A percentile compares a stretch with the other conserved stretches of the same genome.
These are phyloP conservation scores for Tetrapedia diversipes DNA, from an alignment of 2,888 invertebrate genomes.

Conservation along the genomic window DNA sequence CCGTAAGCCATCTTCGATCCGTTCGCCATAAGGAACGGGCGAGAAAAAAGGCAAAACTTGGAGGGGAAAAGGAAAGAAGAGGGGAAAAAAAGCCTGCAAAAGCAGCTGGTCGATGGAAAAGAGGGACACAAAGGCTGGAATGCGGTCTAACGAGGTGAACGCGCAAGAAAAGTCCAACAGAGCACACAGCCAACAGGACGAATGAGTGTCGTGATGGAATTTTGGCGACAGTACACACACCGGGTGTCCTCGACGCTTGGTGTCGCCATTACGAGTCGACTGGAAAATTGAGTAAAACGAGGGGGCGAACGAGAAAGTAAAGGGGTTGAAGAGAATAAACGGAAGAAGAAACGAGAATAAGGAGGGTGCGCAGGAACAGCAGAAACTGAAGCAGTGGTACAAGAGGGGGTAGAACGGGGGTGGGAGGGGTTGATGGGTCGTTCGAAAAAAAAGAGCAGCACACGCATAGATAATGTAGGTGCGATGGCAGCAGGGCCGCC, in stretches of 20 bases:
- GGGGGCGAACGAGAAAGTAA: neutral
- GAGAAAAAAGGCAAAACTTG: neutral
- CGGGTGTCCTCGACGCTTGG: conserved; percentile 62
- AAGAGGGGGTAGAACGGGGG: too few species aligned
- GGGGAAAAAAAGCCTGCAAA: conserved; percentile 29
- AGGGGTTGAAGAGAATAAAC: neutral
- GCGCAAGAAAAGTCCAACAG: conserved; percentile 60
- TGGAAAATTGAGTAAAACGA: conserved; percentile 17
- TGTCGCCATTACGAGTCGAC: neutral
- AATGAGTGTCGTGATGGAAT: conserved; percentile 55
- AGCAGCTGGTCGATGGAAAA: conserved; percentile 56
- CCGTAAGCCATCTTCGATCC: conserved; percentile 52
- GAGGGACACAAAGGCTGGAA: conserved; percentile 68
- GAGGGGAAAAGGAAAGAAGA: neutral
- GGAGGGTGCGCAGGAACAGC: too few species aligned
- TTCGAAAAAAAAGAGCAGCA: conserved; percentile 51
- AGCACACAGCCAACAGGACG: too few species aligned
- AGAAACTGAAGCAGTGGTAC: too few species aligned
- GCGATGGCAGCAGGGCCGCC: conserved; percentile 34
- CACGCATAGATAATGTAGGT: conserved; percentile 47
- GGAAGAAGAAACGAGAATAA: conserved; percentile 10
- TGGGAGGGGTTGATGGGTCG: too few species aligned
- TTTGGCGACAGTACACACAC: conserved; percentile 64
- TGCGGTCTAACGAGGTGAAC: conserved; percentile 66
- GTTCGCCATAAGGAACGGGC: conserved; percentile 8